These are phyloP conservation scores for Gryon sp. DNA, from an alignment of 1,140 invertebrate species.

Conservation along the genomic window DNA sequence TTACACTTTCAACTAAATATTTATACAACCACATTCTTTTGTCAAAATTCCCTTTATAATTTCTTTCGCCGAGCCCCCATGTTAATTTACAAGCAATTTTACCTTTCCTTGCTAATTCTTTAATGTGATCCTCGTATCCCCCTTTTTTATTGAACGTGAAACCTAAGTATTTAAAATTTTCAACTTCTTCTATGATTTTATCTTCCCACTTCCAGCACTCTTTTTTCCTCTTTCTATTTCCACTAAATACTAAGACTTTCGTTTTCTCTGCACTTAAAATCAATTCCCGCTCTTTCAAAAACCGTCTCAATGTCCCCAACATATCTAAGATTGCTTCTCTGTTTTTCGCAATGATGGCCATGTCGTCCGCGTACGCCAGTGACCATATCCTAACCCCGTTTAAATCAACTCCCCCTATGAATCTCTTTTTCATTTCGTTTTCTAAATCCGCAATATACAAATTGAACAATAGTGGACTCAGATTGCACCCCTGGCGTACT, in stretches of 20 bases:
- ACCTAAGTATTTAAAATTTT: slow-evolving; percentile 27
- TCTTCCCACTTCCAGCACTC: slow-evolving; percentile 8
- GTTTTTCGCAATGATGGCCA: slow-evolving; percentile 10
- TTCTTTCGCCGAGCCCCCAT: slow-evolving; percentile 34
- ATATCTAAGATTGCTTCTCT: slow-evolving; percentile 21
- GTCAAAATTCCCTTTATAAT: slow-evolving; percentile 27
- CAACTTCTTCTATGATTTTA: slow-evolving; percentile 16
- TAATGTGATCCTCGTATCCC: slow-evolving; percentile 12
- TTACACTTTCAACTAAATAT: slow-evolving; percentile 22
- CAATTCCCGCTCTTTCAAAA: slow-evolving; percentile 14
- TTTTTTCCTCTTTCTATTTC: slow-evolving; percentile 4
- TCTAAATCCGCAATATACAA: slow-evolving; percentile 28
- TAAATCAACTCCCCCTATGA: slow-evolving; percentile 13
- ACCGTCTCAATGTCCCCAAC: slow-evolving; percentile 7
- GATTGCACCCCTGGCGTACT: slow-evolving; percentile 25
- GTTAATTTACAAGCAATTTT: background rate
- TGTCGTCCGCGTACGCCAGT: slow-evolving; percentile 18
- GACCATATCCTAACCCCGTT: slow-evolving; percentile 5
- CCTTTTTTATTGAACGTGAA: slow-evolving; percentile 15
- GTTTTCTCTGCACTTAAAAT: slow-evolving; percentile 25
- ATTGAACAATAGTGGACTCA: slow-evolving; percentile 34
- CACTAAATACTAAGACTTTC: slow-evolving; percentile 18
- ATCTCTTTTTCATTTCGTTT: slow-evolving; percentile 4
- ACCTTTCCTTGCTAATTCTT: slow-evolving; percentile 16
- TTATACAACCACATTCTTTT: slow-evolving; percentile 32